phyloP scores from a whole-genome alignment of 2,888 invertebrate species.

The Drosophila rellima region DNA sequence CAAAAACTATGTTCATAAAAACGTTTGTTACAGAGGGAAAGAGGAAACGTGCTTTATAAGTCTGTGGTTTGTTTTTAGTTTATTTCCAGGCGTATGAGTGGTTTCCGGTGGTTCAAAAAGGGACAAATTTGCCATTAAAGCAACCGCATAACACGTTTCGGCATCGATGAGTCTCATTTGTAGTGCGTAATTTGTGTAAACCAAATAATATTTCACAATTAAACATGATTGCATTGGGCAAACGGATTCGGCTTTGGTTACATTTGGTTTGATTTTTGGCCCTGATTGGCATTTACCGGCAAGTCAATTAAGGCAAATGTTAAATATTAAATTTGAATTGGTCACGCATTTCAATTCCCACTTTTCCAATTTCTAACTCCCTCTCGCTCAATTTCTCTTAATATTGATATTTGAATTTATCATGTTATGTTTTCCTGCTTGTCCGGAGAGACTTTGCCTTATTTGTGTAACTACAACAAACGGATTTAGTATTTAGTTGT shows the following conservation, averaged over 20 bases:
- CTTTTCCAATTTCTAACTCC: not conserved
- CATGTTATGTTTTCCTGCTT: not conserved
- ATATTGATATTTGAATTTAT: constrained; percentile 14
- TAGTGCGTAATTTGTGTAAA: constrained; percentile 68
- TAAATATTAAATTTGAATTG: constrained; percentile 33
- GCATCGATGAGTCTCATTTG: constrained; percentile 50
- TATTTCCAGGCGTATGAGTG: constrained; percentile 20
- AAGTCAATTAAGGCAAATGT: constrained; percentile 41
- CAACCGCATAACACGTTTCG: constrained; percentile 60
- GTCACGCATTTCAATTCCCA: constrained; percentile 20
- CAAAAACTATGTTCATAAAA: constrained; percentile 29
- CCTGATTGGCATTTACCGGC: constrained; percentile 45
- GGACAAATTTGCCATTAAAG: constrained; percentile 30
- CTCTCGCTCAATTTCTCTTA: constrained; percentile 19
- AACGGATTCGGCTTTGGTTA: constrained; percentile 33
- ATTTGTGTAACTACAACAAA: constrained; percentile 8
- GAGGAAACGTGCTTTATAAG: constrained; percentile 11
- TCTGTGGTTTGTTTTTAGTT: constrained; percentile 45
- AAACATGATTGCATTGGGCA: constrained; percentile 72
- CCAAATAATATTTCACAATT: constrained; percentile 73
- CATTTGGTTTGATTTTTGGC: constrained; percentile 26
- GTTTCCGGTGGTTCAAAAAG: not conserved
- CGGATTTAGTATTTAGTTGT: constrained; percentile 9
- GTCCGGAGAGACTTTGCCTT: constrained; percentile 5
- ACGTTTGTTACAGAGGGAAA: not conserved